A percentile compares a stretch with the other conserved stretches of the same genome.
These are phyloP conservation scores for Holocentrus rufus DNA, from an alignment of 2,797 vertebrate genomes.

Conservation along the genomic window DNA sequence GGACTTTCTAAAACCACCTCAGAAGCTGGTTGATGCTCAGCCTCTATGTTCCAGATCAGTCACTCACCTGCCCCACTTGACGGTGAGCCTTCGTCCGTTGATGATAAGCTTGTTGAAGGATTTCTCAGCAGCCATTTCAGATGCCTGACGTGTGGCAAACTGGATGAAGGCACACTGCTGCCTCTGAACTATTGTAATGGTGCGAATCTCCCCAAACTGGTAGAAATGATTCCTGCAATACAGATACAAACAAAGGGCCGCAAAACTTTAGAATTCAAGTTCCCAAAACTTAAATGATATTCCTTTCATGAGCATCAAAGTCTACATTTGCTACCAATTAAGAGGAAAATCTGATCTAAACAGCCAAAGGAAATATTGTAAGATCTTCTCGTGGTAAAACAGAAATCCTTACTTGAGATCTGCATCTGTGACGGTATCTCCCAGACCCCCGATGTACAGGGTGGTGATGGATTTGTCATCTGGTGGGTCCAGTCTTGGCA, in stretches of 20 bases:
- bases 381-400: background rate
- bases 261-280: background rate
- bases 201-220: slow-evolving; percentile 98
- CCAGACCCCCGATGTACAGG: slow-evolving; percentile 94
- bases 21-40: background rate
- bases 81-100: slow-evolving; percentile 94
- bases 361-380: background rate
- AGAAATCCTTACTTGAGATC: slow-evolving; percentile 88
- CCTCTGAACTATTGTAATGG: slow-evolving; percentile 95
- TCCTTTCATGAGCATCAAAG: background rate
- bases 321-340: background rate
- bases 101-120: slow-evolving; percentile 99
- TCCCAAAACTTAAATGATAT: background rate
- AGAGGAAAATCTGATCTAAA: too few species aligned
- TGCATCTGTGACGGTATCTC: slow-evolving; percentile 94
- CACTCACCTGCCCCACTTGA: slow-evolving; percentile 97
- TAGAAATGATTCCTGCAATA: slow-evolving; percentile 93
- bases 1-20: background rate
- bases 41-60: background rate
- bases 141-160: slow-evolving; percentile 93
- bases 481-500: slow-evolving; percentile 95
- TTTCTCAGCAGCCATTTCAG: slow-evolving; percentile 96
- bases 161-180: slow-evolving; percentile 99
- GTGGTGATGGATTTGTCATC: slow-evolving; percentile 98
- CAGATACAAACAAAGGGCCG: background rate